These are phyloP conservation scores for Ardeotis arabs DNA, from an alignment of 2,113 vertebrate species.

Conservation along the genomic window DNA sequence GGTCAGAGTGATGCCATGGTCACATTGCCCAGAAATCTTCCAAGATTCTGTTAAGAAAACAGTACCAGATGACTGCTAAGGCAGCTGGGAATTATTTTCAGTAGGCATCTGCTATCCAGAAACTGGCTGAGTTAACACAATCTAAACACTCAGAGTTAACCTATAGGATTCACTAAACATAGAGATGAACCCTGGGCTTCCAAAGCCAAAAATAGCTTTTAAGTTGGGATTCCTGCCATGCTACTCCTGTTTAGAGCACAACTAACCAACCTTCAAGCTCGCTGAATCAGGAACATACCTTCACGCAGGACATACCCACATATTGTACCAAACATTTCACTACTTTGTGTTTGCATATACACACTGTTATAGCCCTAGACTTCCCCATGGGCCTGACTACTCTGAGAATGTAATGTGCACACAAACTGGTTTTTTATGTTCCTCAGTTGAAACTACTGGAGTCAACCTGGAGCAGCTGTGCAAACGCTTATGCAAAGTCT, in stretches of 20 bases:
- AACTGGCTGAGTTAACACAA: not conserved
- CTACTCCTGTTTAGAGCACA: not conserved
- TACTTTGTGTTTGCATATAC: not conserved
- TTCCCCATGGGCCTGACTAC: not conserved
- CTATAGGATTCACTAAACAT: not conserved
- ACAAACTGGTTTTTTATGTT: not conserved
- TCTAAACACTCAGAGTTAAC: not conserved
- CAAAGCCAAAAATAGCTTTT: not conserved
- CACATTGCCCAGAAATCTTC: not conserved
- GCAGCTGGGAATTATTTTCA: not conserved
- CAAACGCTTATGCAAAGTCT: not conserved
- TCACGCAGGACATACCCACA: not conserved
- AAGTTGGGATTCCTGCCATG: not conserved
- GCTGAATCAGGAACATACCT: not conserved
- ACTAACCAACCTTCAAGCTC: not conserved
- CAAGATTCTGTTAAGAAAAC: not conserved
- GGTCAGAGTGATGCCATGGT: not conserved
- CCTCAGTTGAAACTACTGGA: not conserved
- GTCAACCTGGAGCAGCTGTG: not conserved
- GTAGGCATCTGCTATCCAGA: not conserved
- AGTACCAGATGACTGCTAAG: not conserved
- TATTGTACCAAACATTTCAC: not conserved
- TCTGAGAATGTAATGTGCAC: not conserved
- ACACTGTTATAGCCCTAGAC: not conserved
- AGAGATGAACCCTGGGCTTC: not conserved